phyloP scores from a whole-genome alignment of 2,113 vertebrate genomes.

The Oxygymnocypris stewartii region DNA sequence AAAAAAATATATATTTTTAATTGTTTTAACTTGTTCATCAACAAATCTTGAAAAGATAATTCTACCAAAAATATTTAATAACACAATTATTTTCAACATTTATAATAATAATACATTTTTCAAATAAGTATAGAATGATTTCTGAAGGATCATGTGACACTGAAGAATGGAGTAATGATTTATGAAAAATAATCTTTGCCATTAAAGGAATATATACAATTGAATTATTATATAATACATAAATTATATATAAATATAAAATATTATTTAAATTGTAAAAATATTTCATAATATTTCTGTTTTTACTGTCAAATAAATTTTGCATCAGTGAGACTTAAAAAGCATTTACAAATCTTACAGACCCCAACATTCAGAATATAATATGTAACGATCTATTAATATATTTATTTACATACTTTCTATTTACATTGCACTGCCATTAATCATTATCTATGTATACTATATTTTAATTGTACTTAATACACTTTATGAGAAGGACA shows the following conservation, averaged over 20 bases:
- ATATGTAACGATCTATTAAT: too few species aligned
- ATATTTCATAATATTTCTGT: neutral
- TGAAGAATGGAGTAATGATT: too few species aligned
- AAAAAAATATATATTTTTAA: rapidly evolving
- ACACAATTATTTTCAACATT: neutral
- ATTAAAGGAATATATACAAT: too few species aligned
- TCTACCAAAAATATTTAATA: neutral
- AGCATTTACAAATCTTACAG: neutral
- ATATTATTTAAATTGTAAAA: neutral
- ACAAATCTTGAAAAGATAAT: neutral
- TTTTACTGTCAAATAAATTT: neutral
- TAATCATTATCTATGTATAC: neutral
- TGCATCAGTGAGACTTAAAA: neutral
- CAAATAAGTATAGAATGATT: neutral
- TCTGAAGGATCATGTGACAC: neutral
- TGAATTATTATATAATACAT: too few species aligned
- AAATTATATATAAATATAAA: too few species aligned
- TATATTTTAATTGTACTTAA: neutral
- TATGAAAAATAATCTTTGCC: too few species aligned
- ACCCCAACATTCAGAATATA: neutral
- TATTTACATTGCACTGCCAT: neutral
- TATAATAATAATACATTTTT: neutral
- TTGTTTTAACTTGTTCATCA: neutral
- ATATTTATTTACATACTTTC: too few species aligned
- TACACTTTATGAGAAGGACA: neutral